Evolutionary conservation across 2,888 invertebrate species (phyloP), one percentile per base, ranked within the genome.

Genomic region (Hanleya hanleyi): DNA sequence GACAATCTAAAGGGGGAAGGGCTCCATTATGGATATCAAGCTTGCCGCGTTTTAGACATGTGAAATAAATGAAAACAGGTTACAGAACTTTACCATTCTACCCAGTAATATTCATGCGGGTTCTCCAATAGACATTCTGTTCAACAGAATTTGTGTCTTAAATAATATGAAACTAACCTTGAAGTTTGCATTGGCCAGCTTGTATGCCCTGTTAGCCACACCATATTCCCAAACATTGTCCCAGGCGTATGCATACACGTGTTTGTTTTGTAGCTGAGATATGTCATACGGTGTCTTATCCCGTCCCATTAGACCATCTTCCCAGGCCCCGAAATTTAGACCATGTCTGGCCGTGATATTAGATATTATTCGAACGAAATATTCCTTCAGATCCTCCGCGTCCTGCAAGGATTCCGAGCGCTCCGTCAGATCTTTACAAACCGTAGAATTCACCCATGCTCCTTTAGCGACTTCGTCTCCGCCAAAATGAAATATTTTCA

Each of bases 381-480:
- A 74, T 38, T 73, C 74, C 67, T 83, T 83, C 9, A 85, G 64
- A 29, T 81, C 78, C 69, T 41, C 67, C 2, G 51, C n/a, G 29
- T 64, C 38, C 15, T 64, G 18, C 18, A 64, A 36, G 22, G 35
- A 9, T 32, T 0, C 74, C 35, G n/a, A 79, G 67, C 36, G 67
- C 50, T 29, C 22, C 9, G 29, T 67, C n/a, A 85, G 71, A 0
- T 70, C 50, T 9, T 75, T 57, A 72, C 89, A 89, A n/a, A 57
- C 66, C 1, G 85, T 62, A 0, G 88, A 88, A 41, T 85, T 82
- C 29, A 80, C 71, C 88, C 88, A 89, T 1, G 88, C 87, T 6
- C 84, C 83, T 0, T 33, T 35, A 0, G 85, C 80, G 2, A 86
- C 87, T 73, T 89, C 89, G 69, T 89, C 90, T 0, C 88, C 89